phyloP scores from a whole-genome alignment of 2,888 invertebrate genomes.

The Tachina grossa region DNA sequence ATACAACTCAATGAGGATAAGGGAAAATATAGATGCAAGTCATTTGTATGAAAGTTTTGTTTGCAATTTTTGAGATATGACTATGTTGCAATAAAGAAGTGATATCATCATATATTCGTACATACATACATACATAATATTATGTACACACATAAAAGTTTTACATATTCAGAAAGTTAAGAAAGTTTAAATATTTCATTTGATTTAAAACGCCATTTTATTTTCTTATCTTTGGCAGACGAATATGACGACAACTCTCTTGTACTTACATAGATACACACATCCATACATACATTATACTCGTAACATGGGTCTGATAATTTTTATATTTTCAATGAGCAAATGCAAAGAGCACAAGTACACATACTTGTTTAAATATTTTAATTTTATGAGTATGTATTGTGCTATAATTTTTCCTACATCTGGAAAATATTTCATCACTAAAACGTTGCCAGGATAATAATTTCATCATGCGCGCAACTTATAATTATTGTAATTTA shows the following conservation, averaged over 20 bases:
- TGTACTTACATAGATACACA: neutral
- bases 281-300: too few species aligned
- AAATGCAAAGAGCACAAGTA: neutral
- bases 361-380: neutral
- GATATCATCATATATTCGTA: too few species aligned
- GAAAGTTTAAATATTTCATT: constrained; percentile 59
- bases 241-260: neutral
- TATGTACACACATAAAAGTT: neutral
- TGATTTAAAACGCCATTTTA: constrained; percentile 69
- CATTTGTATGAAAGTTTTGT: neutral
- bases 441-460: neutral
- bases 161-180: constrained; percentile 48
- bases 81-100: too few species aligned
- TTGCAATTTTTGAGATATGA: too few species aligned
- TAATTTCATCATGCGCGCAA: neutral
- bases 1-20: too few species aligned
- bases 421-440: constrained; percentile 19
- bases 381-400: constrained; percentile 45
- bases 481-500: too few species aligned
- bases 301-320: constrained; percentile 24
- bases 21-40: too few species aligned
- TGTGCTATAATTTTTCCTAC: constrained; percentile 37
- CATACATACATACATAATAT: too few species aligned
- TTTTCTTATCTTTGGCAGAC: constrained; percentile 17
- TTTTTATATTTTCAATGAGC: constrained; percentile 29